A percentile compares a stretch with the other conserved stretches of the same genome.
Conservation (phyloP, 2,888 invertebrate species). For the Salticus scenicus region DNA sequence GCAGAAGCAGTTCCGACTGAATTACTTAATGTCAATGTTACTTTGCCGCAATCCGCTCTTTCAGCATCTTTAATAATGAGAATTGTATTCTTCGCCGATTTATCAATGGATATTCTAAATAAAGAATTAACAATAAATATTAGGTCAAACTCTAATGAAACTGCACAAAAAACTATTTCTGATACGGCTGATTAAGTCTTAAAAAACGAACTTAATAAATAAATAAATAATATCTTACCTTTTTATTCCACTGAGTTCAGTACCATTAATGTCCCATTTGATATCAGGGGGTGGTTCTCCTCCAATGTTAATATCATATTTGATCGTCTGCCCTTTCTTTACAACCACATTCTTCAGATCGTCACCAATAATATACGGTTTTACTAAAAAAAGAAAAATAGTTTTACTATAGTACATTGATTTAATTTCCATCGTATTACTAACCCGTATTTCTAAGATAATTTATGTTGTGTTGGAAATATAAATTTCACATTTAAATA, state of each 20-base stretch:
- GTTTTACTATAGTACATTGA: too few species aligned
- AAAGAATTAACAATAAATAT: too few species aligned
- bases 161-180: too few species aligned
- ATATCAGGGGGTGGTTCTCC: slow-evolving; percentile 98
- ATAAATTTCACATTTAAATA: too few species aligned
- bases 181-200: too few species aligned
- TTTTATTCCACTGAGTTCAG: slow-evolving; percentile 80
- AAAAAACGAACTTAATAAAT: background rate
- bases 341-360: slow-evolving; percentile 91
- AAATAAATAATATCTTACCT: slow-evolving; percentile 30
- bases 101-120: slow-evolving; percentile 85
- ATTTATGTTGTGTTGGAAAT: too few species aligned
- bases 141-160: too few species aligned
- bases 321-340: slow-evolving; percentile 96
- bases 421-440: too few species aligned
- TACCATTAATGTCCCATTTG: slow-evolving; percentile 89
- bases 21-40: slow-evolving; percentile 91
- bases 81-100: slow-evolving; percentile 91
- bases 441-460: too few species aligned
- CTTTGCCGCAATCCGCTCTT: slow-evolving; percentile 94
- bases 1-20: slow-evolving; percentile 84
- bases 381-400: slow-evolving; percentile 80
- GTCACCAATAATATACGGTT: slow-evolving; percentile 94
- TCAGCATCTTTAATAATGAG: slow-evolving; percentile 91
- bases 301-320: slow-evolving; percentile 94